Percentiles rank a stretch among this genome's conserved stretches.
These are phyloP conservation scores for Nemurella pictetii DNA, from an alignment of 2,888 invertebrate species.

Conservation along the genomic window DNA sequence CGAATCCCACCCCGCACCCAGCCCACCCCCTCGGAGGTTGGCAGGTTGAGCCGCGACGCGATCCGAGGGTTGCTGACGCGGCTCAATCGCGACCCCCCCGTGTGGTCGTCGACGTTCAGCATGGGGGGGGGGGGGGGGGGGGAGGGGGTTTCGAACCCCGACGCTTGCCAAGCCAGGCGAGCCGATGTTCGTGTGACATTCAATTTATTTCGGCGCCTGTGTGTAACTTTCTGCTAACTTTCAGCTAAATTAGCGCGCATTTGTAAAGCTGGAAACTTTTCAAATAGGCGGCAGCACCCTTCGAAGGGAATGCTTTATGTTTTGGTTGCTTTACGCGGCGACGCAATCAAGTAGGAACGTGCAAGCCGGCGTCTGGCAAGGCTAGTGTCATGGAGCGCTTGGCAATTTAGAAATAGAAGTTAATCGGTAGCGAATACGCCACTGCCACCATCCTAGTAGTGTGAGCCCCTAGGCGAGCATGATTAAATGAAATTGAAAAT, in stretches of 20 bases:
- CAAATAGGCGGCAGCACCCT: background rate
- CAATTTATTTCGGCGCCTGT: background rate
- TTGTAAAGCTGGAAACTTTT: background rate
- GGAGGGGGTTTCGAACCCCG: background rate
- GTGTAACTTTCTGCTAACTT: background rate
- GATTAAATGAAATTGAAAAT: too few species aligned
- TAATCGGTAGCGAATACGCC: too few species aligned
- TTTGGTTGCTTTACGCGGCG: background rate
- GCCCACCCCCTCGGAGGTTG: too few species aligned
- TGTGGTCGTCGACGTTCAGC: too few species aligned
- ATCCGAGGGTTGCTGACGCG: too few species aligned
- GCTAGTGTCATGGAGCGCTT: too few species aligned
- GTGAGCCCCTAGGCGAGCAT: too few species aligned
- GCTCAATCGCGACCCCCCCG: too few species aligned
- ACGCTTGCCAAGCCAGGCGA: background rate
- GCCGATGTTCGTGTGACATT: background rate
- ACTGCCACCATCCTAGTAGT: too few species aligned
- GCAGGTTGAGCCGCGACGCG: too few species aligned
- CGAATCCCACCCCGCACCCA: too few species aligned
- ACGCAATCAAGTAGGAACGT: background rate
- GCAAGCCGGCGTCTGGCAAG: background rate
- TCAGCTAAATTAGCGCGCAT: background rate
- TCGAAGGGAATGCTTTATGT: background rate
- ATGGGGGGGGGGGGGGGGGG: background rate
- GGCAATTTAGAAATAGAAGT: too few species aligned